phyloP scores from a whole-genome alignment of 2,888 invertebrate species.

The Tetranychus truncatus region DNA sequence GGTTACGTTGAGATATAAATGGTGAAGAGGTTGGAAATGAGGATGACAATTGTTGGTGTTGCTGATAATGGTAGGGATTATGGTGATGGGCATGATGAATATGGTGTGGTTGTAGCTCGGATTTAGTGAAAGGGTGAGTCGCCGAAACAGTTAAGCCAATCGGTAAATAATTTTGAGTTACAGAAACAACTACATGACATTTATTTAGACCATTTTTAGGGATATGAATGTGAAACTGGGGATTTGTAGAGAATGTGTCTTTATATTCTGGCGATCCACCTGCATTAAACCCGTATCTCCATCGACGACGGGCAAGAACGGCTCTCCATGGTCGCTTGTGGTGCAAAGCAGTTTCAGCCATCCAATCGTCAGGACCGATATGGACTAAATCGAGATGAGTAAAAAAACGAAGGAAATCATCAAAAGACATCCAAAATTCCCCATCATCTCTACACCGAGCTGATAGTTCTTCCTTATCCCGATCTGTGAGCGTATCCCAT shows the following conservation, averaged over 20 bases:
- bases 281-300: constrained; percentile 51
- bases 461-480: constrained; percentile 46
- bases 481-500: constrained; percentile 46
- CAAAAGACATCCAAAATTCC: constrained; percentile 55
- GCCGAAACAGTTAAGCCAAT: constrained; percentile 22
- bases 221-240: constrained; percentile 45
- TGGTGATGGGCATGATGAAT: background rate
- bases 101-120: constrained; percentile 22
- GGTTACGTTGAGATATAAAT: background rate
- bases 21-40: too few relatives aligned
- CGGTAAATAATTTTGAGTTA: constrained; percentile 46
- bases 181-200: constrained; percentile 53
- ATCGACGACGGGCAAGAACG: constrained; percentile 46
- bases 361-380: constrained; percentile 57
- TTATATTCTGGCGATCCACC: constrained; percentile 47
- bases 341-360: constrained; percentile 47
- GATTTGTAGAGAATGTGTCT: constrained; percentile 35
- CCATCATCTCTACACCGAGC: constrained; percentile 46
- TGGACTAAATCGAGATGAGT: constrained; percentile 51
- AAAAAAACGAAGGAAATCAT: constrained; percentile 48
- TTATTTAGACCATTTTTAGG: constrained; percentile 45
- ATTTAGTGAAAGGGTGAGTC: background rate
- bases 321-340: constrained; percentile 51
- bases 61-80: background rate
- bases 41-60: background rate